A percentile compares a stretch with the other conserved stretches of the same genome.
Conservation (phyloP, 2,113 vertebrate genomes). For the Xerus inauris region DNA sequence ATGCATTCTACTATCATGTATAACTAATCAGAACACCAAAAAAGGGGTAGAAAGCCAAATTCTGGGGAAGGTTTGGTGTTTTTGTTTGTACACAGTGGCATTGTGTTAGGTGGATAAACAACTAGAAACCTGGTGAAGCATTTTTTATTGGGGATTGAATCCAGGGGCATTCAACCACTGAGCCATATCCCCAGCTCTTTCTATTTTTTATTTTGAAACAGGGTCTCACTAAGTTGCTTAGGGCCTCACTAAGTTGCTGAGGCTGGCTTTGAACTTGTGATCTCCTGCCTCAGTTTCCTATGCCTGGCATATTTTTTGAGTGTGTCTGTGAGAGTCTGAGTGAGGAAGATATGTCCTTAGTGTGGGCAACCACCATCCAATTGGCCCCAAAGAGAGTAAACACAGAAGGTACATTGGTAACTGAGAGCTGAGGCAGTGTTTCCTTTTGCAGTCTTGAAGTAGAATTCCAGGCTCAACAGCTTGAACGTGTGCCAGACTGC, state of each 20-base stretch:
- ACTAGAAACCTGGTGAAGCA: background rate
- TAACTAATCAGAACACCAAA: too few relatives aligned
- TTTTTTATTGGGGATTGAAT: background rate
- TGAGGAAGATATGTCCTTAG: background rate
- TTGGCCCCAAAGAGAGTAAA: background rate
- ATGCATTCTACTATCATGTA: too few relatives aligned
- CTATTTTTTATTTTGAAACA: too few relatives aligned
- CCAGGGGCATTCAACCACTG: too few relatives aligned
- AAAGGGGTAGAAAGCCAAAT: too few relatives aligned
- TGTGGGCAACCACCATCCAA: background rate
- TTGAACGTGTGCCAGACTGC: background rate
- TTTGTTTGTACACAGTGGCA: background rate
- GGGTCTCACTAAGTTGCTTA: too few relatives aligned
- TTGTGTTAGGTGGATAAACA: too few relatives aligned
- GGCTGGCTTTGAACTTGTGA: too few relatives aligned
- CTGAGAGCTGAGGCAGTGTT: background rate
- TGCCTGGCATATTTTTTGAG: background rate
- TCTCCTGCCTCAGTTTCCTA: too few relatives aligned
- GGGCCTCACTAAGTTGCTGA: too few relatives aligned
- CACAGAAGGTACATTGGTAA: background rate
- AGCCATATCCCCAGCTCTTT: too few relatives aligned
- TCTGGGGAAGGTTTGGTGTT: background rate
- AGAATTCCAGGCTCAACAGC: background rate
- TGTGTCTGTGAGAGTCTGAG: background rate
- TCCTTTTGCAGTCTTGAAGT: background rate